Evolutionary conservation across 2,797 vertebrate species (phyloP), one percentile per base, ranked within the genome.

Genomic region (Acrocephalus scirpaceus): DNA sequence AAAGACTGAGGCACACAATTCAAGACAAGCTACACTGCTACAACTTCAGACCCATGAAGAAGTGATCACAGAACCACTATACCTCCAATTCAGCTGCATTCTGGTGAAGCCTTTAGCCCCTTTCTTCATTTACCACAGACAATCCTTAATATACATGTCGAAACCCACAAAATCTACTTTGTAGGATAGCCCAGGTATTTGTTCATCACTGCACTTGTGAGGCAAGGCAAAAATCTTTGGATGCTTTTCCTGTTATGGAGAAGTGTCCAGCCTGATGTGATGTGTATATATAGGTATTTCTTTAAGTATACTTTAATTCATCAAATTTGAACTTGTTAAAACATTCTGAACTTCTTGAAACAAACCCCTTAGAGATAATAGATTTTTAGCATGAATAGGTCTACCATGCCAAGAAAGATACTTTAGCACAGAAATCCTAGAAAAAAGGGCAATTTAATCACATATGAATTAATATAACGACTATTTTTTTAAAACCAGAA

Each of bases 121-220:
- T 53, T 29, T 65, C 56, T 65, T 50, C 16, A 11, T 60, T 84
- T 38, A 16, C 53, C 17, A 10, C 50, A 64, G 36, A n/a, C 25
- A 42, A 5, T 26, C 25, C 36, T 30, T 56, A 20, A 7, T 0
- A 0, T 11, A 27, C 19, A 13, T 17, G 18, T 25, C 27, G 62
- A 83, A 70, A 2, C 1, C 1, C 21, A 16, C 30, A 34, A 73
- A 79, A 54, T 23, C 34, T 42, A 10, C 7, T 61, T 38, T 50
- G 25, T 11, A 26, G 18, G 21, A 51, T 26, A 53, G 22, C 10
- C 32, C 29, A 67, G 3, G 1, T 38, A 40, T 40, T 27, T 27
- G 23, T 38, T 65, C 9, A 82, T n/a, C 27, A 16, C 6, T 7
- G 3, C 32, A 65, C 38, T 1, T 10, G 1, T 32, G 40, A 60